Percentiles rank a stretch among this genome's conserved stretches.
Conservation (phyloP, 2,113 vertebrate genomes). For the Orthochromis malagaraziensis region DNA sequence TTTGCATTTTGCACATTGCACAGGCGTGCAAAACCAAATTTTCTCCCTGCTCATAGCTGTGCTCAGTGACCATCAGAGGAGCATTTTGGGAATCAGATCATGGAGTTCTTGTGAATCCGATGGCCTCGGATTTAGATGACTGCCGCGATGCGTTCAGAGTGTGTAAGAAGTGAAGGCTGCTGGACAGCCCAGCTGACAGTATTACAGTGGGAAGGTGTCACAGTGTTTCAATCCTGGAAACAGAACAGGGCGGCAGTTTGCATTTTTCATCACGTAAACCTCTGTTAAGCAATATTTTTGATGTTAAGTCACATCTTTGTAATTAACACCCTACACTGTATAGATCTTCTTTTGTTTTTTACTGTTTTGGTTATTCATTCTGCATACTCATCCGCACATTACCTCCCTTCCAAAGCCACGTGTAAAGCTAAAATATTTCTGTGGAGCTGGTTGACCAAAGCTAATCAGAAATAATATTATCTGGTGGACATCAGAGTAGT, state of each 20-base stretch:
- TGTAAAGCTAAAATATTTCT: background rate
- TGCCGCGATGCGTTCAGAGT: background rate
- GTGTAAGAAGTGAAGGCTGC: slow-evolving; percentile 26
- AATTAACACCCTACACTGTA: background rate
- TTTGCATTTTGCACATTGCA: slow-evolving; percentile 65
- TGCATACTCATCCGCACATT: background rate
- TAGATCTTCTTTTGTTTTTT: background rate
- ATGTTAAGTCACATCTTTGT: background rate
- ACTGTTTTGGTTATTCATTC: background rate
- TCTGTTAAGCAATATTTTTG: background rate
- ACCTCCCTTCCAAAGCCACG: background rate
- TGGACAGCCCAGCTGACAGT: slow-evolving; percentile 32
- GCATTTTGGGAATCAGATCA: background rate
- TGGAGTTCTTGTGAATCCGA: background rate
- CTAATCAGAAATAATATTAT: background rate
- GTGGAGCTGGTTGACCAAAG: background rate
- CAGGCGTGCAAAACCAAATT: slow-evolving; percentile 36
- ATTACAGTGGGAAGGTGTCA: slow-evolving; percentile 2
- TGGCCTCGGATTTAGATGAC: background rate
- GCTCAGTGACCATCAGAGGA: background rate
- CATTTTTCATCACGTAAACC: slow-evolving; percentile 1
- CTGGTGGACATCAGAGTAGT: background rate
- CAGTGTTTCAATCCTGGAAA: background rate
- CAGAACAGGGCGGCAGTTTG: background rate
- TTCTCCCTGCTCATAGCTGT: background rate